A percentile compares a stretch with the other conserved stretches of the same genome.
phyloP scores from a whole-genome alignment of 2,113 vertebrate genomes.

The Indicator maculatus region DNA sequence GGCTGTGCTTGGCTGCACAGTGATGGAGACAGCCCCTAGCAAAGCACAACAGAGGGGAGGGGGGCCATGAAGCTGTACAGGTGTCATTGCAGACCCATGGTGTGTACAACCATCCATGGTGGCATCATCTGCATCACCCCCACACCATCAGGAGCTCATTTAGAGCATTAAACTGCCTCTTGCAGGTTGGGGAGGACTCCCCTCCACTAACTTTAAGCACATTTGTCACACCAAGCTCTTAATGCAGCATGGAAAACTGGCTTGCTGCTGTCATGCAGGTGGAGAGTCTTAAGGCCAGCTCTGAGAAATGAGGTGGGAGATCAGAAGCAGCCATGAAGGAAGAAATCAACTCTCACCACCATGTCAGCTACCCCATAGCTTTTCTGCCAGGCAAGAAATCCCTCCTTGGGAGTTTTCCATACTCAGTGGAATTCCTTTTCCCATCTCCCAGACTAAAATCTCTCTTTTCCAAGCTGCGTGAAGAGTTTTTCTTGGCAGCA shows the following conservation, averaged over 20 bases:
- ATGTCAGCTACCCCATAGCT: neutral
- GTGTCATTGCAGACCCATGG: neutral
- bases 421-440: neutral
- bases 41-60: neutral
- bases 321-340: neutral
- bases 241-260: neutral
- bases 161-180: neutral
- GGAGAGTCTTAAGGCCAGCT: neutral
- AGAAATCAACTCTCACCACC: neutral
- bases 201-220: neutral
- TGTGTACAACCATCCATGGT: neutral
- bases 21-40: neutral
- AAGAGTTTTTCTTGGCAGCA: neutral
- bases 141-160: neutral
- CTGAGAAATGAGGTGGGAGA: neutral
- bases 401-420: neutral
- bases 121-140: neutral
- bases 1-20: neutral
- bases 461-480: neutral
- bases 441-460: neutral
- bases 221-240: conserved; percentile 46
- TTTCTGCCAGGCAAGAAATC: neutral
- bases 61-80: neutral
- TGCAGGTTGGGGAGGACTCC: neutral
- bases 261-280: conserved; percentile 9